Percentiles rank a stretch among this genome's conserved stretches.
These are phyloP conservation scores for Pocillopora verrucosa DNA, from an alignment of 64 coral and sea anemone genomes.

Conservation along the genomic window DNA sequence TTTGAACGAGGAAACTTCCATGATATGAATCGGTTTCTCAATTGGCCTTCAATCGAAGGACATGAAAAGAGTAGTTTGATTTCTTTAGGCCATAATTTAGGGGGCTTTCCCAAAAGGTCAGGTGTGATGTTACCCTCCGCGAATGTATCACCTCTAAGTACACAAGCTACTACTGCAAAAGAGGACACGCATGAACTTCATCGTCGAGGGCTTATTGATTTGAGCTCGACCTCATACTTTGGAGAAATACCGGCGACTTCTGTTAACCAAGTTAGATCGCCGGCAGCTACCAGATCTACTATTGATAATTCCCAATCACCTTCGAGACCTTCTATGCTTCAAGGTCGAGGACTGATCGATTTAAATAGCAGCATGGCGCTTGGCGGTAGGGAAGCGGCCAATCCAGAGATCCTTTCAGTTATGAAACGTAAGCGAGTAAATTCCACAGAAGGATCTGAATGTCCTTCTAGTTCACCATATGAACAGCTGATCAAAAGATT, in stretches of 20 bases:
- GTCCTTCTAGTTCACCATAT: neutral
- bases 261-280: neutral
- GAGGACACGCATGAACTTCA: neutral
- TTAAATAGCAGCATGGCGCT: constrained; percentile 14
- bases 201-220: constrained; percentile 26
- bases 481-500: constrained; percentile 24
- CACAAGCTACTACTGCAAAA: neutral
- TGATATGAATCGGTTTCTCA: neutral
- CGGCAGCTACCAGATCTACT: neutral
- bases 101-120: neutral
- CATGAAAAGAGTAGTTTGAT: neutral
- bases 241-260: neutral
- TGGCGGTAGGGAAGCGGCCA: neutral
- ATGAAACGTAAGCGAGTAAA: constrained; percentile 17
- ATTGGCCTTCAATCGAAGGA: neutral
- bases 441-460: neutral
- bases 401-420: neutral
- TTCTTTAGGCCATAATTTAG: neutral
- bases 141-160: neutral
- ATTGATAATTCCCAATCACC: neutral
- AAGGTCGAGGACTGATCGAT: constrained; percentile 16
- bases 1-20: neutral
- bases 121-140: neutral
- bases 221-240: constrained; percentile 30
- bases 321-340: neutral